A percentile compares a stretch with the other conserved stretches of the same genome.
Evolutionary conservation across 2,888 invertebrate species (phyloP).

Genomic region (Rambutsinella grinnellia): DNA sequence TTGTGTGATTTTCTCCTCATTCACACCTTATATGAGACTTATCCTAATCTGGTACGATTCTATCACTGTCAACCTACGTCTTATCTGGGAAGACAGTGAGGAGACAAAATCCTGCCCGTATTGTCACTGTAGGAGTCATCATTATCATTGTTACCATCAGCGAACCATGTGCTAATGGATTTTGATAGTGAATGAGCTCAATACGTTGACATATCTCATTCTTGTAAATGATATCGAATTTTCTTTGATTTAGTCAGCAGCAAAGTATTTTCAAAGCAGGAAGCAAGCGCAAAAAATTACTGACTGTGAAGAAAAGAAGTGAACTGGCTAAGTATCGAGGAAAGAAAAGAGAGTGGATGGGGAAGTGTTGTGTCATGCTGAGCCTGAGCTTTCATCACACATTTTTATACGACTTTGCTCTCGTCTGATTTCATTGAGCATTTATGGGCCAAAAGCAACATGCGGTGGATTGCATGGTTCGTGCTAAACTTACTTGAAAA

Average conservation of each 20-base stretch:
- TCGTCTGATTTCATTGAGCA: conserved; percentile 4
- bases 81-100: background rate
- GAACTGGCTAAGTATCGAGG: background rate
- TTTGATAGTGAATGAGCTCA: background rate
- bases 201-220: background rate
- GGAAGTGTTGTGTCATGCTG: conserved; percentile 40
- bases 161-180: background rate
- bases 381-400: conserved; percentile 29
- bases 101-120: background rate
- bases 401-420: conserved; percentile 14
- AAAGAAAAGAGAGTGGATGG: background rate
- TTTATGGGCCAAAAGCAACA: conserved; percentile 35
- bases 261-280: too few relatives aligned
- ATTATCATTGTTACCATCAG: background rate
- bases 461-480: conserved; percentile 20
- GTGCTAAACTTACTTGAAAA: background rate
- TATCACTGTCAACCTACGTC: background rate
- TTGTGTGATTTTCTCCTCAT: conserved; percentile 19
- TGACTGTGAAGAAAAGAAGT: background rate
- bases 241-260: too few relatives aligned
- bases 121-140: background rate
- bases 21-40: conserved; percentile 20
- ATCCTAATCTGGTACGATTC: background rate
- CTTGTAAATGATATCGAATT: background rate
- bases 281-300: background rate